phyloP scores from a whole-genome alignment of 2,113 vertebrate species.

The Syrrhaptes paradoxus region DNA sequence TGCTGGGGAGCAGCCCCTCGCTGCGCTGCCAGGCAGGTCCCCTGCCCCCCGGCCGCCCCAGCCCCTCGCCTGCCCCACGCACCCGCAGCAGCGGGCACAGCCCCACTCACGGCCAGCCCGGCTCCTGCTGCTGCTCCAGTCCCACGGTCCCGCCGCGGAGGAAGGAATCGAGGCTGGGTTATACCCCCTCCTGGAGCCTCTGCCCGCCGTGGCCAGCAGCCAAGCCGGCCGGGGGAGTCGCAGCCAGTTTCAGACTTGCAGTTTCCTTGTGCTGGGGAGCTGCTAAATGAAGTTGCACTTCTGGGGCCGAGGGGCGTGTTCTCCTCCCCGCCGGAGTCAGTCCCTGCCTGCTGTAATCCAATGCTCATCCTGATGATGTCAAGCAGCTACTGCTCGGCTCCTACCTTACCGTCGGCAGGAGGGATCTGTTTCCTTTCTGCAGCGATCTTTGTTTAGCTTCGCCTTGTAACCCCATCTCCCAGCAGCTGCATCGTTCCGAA shows the following conservation, averaged over 20 bases:
- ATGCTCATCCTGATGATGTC: slow-evolving; percentile 79
- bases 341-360: slow-evolving; percentile 78
- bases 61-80: background rate
- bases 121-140: background rate
- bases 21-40: background rate
- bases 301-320: slow-evolving; percentile 77
- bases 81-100: background rate
- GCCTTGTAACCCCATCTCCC: slow-evolving; percentile 65
- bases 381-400: slow-evolving; percentile 70
- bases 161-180: background rate
- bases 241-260: slow-evolving; percentile 11
- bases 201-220: background rate
- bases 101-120: slow-evolving; percentile 51
- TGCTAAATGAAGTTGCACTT: slow-evolving; percentile 75
- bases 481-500: slow-evolving; percentile 35
- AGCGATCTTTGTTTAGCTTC: slow-evolving; percentile 49
- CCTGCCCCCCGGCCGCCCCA: background rate
- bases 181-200: background rate
- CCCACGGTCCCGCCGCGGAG: background rate
- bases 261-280: slow-evolving; percentile 35
- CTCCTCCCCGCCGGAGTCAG: slow-evolving; percentile 62
- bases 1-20: background rate
- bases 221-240: background rate
- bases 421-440: slow-evolving; percentile 73
- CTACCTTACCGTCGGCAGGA: slow-evolving; percentile 60